These are phyloP conservation scores for Schlechtendalia chinensis DNA, from an alignment of 1,140 invertebrate genomes.

Conservation along the genomic window DNA sequence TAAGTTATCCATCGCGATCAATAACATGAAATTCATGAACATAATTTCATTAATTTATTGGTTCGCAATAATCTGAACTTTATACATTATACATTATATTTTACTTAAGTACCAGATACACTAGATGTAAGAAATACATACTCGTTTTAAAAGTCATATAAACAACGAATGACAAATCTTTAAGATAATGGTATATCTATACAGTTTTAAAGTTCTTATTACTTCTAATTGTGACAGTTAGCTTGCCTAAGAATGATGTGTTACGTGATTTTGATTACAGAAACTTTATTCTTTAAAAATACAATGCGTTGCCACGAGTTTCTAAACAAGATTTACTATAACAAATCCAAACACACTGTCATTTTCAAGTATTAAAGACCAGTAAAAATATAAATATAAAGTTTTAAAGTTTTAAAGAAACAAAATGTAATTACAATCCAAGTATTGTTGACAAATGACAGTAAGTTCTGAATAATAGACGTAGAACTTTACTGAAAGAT, in stretches of 20 bases:
- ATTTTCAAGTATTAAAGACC: background rate
- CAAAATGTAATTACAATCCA: background rate
- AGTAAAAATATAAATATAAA: background rate
- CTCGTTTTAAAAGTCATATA: background rate
- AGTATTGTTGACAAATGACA: too few relatives aligned
- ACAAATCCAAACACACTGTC: background rate
- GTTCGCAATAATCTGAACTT: too few relatives aligned
- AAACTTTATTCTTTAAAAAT: background rate
- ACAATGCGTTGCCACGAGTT: background rate
- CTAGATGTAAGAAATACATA: background rate
- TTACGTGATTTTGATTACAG: background rate
- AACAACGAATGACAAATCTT: too few relatives aligned
- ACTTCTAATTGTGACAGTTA: background rate
- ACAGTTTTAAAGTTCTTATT: background rate
- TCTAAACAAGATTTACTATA: background rate
- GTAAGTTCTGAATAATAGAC: too few relatives aligned
- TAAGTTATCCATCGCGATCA: too few relatives aligned
- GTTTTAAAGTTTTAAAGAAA: background rate
- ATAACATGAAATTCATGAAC: too few relatives aligned
- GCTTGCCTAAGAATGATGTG: background rate
- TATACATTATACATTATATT: too few relatives aligned
- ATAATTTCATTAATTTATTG: too few relatives aligned
- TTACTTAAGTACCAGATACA: background rate
- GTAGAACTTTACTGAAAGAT: too few relatives aligned
- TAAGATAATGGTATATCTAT: too few relatives aligned